A percentile compares a stretch with the other conserved stretches of the same genome.
Conservation (phyloP, 2,888 invertebrate genomes). For the Panopea generosa region DNA sequence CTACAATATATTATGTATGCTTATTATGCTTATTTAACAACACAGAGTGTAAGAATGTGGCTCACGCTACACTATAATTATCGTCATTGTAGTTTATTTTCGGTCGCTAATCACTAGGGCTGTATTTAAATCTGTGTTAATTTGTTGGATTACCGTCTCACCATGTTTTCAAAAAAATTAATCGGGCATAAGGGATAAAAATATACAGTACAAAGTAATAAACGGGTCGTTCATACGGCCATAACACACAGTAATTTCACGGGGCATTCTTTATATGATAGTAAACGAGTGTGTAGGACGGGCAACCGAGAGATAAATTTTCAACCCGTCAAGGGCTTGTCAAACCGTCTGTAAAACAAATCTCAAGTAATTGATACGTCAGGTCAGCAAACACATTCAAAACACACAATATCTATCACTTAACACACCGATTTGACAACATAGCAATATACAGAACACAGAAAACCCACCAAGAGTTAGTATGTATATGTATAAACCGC, state of each 20-base stretch:
- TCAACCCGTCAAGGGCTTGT: constrained; percentile 16
- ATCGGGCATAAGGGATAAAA: too few species aligned
- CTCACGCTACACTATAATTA: too few species aligned
- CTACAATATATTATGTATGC: too few species aligned
- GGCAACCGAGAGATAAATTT: constrained; percentile 14
- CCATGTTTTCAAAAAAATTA: too few species aligned
- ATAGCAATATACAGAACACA: constrained; percentile 22
- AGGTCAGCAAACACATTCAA: constrained; percentile 1
- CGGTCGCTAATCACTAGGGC: too few species aligned
- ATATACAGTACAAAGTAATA: too few species aligned
- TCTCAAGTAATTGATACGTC: constrained; percentile 14
- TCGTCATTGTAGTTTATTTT: too few species aligned
- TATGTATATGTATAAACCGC: not conserved
- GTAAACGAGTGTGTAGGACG: constrained; percentile 6
- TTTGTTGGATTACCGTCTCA: too few species aligned
- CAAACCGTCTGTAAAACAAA: constrained; percentile 22
- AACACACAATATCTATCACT: constrained; percentile 19
- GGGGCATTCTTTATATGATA: constrained; percentile 10
- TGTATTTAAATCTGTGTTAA: too few species aligned
- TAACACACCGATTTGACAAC: constrained; percentile 32
- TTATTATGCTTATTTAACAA: too few species aligned
- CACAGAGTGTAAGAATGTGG: too few species aligned
- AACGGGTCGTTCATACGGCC: not conserved
- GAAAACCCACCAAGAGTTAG: not conserved
- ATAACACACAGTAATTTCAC: constrained; percentile 8